Evolutionary conservation across 2,113 vertebrate genomes (phyloP).

Genomic region (Saimiri boliviensis): DNA sequence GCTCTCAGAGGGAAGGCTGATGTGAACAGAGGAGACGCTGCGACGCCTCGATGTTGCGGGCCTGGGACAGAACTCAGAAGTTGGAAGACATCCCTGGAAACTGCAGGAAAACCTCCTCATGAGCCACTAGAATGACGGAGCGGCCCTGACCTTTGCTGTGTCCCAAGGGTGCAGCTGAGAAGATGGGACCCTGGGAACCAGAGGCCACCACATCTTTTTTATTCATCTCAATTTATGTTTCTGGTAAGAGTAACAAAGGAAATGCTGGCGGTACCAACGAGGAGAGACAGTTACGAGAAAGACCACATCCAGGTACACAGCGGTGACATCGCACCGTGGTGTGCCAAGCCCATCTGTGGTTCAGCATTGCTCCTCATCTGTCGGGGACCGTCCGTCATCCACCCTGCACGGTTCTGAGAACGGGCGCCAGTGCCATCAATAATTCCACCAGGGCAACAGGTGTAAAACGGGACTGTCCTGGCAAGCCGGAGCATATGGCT

Average conservation of each 20-base stretch:
- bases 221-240: neutral
- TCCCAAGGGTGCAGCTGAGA: neutral
- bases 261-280: rapidly evolving
- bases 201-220: neutral
- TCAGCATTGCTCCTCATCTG: neutral
- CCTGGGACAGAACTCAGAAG: neutral
- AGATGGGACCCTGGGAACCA: rapidly evolving
- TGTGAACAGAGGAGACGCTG: neutral
- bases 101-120: rapidly evolving
- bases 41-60: rapidly evolving
- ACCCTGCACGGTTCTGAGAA: rapidly evolving
- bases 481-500: neutral
- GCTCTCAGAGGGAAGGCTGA: neutral
- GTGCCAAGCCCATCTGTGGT: too few relatives aligned
- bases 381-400: neutral
- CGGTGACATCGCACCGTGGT: rapidly evolving
- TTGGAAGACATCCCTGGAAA: neutral
- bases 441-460: neutral
- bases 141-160: rapidly evolving
- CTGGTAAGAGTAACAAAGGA: neutral
- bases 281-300: rapidly evolving
- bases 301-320: rapidly evolving
- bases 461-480: neutral
- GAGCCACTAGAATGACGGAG: neutral
- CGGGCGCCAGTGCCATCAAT: rapidly evolving